Base-by-base conservation (phyloP, 1,140 invertebrate species). In the Musca domestica region DNA sequence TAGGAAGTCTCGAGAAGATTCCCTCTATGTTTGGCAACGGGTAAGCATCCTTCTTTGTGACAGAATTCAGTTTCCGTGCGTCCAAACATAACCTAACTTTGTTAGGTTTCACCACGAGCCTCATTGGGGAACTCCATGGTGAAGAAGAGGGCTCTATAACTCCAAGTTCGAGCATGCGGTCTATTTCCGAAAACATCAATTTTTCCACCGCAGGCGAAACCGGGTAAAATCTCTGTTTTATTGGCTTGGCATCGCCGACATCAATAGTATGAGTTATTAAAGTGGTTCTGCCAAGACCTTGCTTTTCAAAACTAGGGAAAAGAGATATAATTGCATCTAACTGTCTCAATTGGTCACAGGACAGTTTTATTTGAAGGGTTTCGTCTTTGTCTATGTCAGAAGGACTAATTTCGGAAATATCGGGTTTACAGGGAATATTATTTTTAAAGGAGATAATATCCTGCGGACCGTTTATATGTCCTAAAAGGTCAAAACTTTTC, bases 1-100 rank as follows among this genome's bases (percentile, higher is more conserved):
- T 67, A 30, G 71, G 70, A 0, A 80, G 66, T 3, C 67, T 58
- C 30, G 82, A 73, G 3, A 86, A 71, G 6, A 81, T 68, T 17
- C 83, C 82, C 34, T 85, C 83, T 6, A 85, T 82, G 19, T 75
- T 69, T 1, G 83, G 82, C 6, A 85, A 71, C 4, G 83, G 83
- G 70, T 77, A 85, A 0, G 71, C 66, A 51, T 82, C 77, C 41
- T 72, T 72, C n/a, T 75, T 71, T 0, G 78, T 79, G 1, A 76
- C 67, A 0, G 68, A 19, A 64, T 82, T 83, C 2, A 83, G 48
- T 15, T 71, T 71, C 14, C 81, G 54, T 49, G 76, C 76, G 64
- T 83, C 80, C 1, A 83, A 72, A 70, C 78, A 83, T 47, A 83
- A 71, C 15, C 80, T 30, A 0, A 46, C 68, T 41, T 68, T 68